Percentiles rank a stretch among this genome's conserved stretches.
Evolutionary conservation across 2,113 vertebrate genomes (phyloP).

Genomic region (Megaleporinus macrocephalus): DNA sequence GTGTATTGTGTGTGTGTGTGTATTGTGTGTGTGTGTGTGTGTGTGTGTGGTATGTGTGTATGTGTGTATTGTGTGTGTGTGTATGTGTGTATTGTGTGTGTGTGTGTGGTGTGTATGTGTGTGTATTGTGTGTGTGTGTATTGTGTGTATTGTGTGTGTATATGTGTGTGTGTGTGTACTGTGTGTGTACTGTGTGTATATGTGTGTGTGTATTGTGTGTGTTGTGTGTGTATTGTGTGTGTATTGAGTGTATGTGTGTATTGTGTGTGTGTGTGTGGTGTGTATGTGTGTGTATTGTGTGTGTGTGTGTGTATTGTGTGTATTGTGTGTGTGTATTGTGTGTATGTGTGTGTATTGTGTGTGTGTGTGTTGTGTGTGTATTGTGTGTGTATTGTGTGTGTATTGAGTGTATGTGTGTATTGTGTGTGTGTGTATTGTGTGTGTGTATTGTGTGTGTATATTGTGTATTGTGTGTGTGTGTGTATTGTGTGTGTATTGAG

Average conservation of each 20-base stretch:
- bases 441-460: too few relatives aligned
- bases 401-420: constrained; percentile 8
- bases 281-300: too few relatives aligned
- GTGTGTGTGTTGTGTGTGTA: constrained; percentile 8
- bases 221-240: constrained; percentile 9
- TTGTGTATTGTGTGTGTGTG: constrained; percentile 28
- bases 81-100: constrained; percentile 13
- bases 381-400: not conserved
- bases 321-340: constrained; percentile 24
- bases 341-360: not conserved
- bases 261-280: constrained; percentile 24
- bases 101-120: not conserved
- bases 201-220: not conserved
- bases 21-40: constrained; percentile 19
- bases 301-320: not conserved
- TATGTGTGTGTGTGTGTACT: not conserved
- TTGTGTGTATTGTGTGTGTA: constrained; percentile 23
- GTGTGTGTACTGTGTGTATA: constrained; percentile 18
- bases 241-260: not conserved
- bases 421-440: not conserved
- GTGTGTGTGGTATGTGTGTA: constrained; percentile 4
- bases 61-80: not conserved
- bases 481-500: not conserved
- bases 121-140: not conserved
- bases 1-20: not conserved